Evolutionary conservation across 2,797 vertebrate genomes (phyloP).

Genomic region (Manis crassicaudata): DNA sequence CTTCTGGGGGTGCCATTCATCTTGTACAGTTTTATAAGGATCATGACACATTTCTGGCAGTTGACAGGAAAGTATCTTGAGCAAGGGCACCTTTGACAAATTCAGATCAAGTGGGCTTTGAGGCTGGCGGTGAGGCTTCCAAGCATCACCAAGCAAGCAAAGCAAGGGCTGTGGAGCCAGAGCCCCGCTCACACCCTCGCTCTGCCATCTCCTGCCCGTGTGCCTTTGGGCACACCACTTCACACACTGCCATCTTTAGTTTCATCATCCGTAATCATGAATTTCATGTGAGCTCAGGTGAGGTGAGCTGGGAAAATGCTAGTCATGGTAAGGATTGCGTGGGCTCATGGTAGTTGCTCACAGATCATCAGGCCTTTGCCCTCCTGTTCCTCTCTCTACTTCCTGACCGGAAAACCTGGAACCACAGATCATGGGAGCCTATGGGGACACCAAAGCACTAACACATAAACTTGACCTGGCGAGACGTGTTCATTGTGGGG

Average conservation of each 20-base stretch:
- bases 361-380: not conserved
- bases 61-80: not conserved
- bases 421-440: not conserved
- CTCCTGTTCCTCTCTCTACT: not conserved
- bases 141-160: not conserved
- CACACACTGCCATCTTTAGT: not conserved
- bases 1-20: not conserved
- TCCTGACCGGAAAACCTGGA: not conserved
- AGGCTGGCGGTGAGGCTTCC: not conserved
- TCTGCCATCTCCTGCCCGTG: not conserved
- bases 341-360: not conserved
- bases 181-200: not conserved
- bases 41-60: not conserved
- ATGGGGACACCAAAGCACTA: not conserved
- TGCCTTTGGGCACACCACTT: not conserved
- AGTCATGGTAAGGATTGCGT: not conserved
- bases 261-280: not conserved
- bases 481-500: not conserved
- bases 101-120: not conserved
- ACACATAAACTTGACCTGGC: not conserved
- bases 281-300: not conserved
- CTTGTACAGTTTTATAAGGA: not conserved
- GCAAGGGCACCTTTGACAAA: not conserved
- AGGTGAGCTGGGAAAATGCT: not conserved
- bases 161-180: not conserved